These are phyloP conservation scores for Sinotaia quadrata DNA, from an alignment of 2,888 invertebrate species.

Conservation along the genomic window DNA sequence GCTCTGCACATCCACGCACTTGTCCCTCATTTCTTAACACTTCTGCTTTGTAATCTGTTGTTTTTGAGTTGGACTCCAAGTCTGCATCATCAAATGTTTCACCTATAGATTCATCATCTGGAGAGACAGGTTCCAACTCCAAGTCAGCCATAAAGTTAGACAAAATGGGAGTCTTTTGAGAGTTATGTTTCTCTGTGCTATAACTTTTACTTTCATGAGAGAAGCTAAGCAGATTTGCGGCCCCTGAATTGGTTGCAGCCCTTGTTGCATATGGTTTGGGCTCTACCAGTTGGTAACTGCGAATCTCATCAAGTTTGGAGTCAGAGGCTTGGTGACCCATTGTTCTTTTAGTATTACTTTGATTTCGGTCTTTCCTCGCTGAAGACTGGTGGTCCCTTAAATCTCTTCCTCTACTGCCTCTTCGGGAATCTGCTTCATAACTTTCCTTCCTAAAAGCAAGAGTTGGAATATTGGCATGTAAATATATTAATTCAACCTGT, in stretches of 20 bases:
- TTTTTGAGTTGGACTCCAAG: slow-evolving; percentile 26
- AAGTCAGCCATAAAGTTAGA: slow-evolving; percentile 37
- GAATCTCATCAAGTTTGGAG: background rate
- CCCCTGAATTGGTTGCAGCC: background rate
- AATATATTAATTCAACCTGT: no score
- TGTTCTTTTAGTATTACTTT: no score
- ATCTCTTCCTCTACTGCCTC: no score
- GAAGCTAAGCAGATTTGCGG: background rate
- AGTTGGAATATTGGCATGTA: no score
- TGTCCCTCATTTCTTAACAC: background rate
- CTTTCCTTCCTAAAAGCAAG: no score
- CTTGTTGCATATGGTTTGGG: background rate
- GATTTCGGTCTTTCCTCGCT: no score
- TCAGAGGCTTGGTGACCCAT: background rate
- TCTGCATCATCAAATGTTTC: slow-evolving; percentile 14
- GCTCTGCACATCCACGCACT: slow-evolving; percentile 8
- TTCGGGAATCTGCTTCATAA: no score
- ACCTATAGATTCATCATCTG: slow-evolving; percentile 33
- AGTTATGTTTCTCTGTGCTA: background rate
- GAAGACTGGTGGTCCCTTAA: no score
- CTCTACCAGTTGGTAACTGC: background rate
- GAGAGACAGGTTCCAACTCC: slow-evolving; percentile 38
- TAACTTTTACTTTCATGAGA: background rate
- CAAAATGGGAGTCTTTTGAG: background rate
- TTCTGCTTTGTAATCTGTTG: background rate